Evolutionary conservation across 2,888 invertebrate genomes (phyloP).

Genomic region (Vesta saturnalis): DNA sequence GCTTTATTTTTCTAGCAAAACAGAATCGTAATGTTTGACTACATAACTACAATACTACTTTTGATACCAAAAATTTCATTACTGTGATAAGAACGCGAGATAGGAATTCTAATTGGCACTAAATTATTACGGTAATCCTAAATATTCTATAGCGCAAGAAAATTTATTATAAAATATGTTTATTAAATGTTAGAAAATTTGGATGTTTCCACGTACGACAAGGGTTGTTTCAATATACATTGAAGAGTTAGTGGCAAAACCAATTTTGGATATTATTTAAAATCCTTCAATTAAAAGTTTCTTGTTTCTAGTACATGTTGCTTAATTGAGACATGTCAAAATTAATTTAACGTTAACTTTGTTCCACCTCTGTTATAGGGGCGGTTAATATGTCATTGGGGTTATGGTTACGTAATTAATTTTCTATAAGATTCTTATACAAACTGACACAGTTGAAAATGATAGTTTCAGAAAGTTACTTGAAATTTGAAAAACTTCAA

Average conservation of each 20-base stretch:
- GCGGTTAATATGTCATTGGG: conserved; percentile 32
- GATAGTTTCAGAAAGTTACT: not conserved
- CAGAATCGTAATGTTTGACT: too few relatives aligned
- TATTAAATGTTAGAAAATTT: conserved; percentile 24
- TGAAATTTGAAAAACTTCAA: too few relatives aligned
- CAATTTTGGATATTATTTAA: conserved; percentile 39
- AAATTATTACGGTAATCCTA: conserved; percentile 19
- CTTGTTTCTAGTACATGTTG: conserved; percentile 45
- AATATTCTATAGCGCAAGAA: conserved; percentile 8
- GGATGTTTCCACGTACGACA: not conserved
- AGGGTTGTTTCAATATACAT: conserved; percentile 24
- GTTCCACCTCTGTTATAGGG: conserved; percentile 36
- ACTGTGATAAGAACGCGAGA: not conserved
- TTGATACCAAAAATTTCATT: not conserved
- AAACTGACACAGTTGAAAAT: too few relatives aligned
- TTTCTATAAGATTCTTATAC: too few relatives aligned
- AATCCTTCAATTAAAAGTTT: conserved; percentile 47
- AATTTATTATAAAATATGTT: conserved; percentile 19
- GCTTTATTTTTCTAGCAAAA: not conserved
- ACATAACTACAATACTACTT: not conserved
- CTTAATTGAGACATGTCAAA: conserved; percentile 50
- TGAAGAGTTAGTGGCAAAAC: conserved; percentile 34
- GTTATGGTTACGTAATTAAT: conserved; percentile 30
- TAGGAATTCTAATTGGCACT: conserved; percentile 23
- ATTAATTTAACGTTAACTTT: conserved; percentile 48